Base-by-base conservation (phyloP, 2,888 invertebrate species). In the Achlya flavicornis region DNA sequence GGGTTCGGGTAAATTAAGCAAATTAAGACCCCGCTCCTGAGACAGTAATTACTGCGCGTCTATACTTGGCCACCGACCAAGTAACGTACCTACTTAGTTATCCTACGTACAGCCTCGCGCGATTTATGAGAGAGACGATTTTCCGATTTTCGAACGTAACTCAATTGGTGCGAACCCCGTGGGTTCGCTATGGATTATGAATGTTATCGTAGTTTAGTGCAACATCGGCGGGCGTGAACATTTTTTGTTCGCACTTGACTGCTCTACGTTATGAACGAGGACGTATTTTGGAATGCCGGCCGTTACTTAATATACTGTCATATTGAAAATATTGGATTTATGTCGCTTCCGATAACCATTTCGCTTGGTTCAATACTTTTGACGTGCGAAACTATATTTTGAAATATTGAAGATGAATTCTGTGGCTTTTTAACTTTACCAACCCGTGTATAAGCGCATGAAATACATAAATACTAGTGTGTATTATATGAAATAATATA, bases 11-110 rank as follows among this genome's bases (percentile, higher is more conserved):
- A 89, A 91, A 93, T 93, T 92, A 92, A 89, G 90, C 90, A 91
- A 93, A 93, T 93, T 91, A 92, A 91, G 92, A 91, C 85, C 80
- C 80, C 78, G 84, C 85, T 88, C 87, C 87, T 89, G 91, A 87
- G 89, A 87, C 86, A 86, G 91, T 90, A 91, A 92, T 93, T 92
- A 91, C 86, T 81, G 85, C 81, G 83, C 83, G 86, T 83, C 85
- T 85, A 80, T 87, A 88, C 83, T 92, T 93, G 92, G 92, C 89
- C 85, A 78, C 69, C 81, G 82, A 91, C 91, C 92, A 92, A 84
- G 71, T 74, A 71, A 67, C 80, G 70, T 73, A 70, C 73, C 74
- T 74, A 66, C 64, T 69, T 66, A 73, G 79, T 78, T 79, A 76
- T 76, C 71, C 73, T 66, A 70, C 71, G 75, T 72, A 71, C 73